These are phyloP conservation scores for Plodia interpunctella DNA, from an alignment of 1,140 invertebrate genomes.

Conservation along the genomic window DNA sequence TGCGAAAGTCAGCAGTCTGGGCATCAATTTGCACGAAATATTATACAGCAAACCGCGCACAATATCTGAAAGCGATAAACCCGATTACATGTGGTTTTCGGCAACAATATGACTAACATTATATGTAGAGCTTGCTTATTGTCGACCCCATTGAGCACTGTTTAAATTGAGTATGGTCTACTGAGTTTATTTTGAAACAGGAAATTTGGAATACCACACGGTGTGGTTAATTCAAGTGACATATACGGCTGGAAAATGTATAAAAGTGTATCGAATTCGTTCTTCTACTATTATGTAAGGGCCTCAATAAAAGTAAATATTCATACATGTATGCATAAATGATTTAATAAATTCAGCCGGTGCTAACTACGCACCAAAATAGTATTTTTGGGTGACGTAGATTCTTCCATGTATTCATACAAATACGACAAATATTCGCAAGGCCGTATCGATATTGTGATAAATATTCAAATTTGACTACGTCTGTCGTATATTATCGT, in stretches of 20 bases:
- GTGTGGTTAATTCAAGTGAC: neutral
- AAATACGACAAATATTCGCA: conserved; percentile 12
- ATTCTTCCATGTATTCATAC: neutral
- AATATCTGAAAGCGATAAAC: too few species aligned
- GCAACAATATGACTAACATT: too few species aligned
- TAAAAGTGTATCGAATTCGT: neutral
- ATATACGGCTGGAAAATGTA: neutral
- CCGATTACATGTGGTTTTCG: too few species aligned
- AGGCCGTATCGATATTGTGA: conserved; percentile 13
- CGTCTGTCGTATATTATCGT: neutral
- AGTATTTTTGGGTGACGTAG: neutral
- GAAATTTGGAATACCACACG: too few species aligned
- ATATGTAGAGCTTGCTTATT: too few species aligned
- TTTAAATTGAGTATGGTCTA: too few species aligned
- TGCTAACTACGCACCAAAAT: conserved; percentile 21
- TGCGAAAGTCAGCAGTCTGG: neutral
- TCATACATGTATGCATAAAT: conserved; percentile 21
- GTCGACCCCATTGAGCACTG: too few species aligned
- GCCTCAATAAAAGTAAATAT: neutral
- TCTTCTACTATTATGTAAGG: neutral
- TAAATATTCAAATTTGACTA: conserved; percentile 3
- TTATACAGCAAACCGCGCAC: too few species aligned
- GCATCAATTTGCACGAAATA: neutral
- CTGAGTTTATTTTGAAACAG: too few species aligned
- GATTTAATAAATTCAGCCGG: conserved; percentile 21